These are phyloP conservation scores for Volucella bombylans DNA, from an alignment of 2,888 invertebrate species.

Conservation along the genomic window DNA sequence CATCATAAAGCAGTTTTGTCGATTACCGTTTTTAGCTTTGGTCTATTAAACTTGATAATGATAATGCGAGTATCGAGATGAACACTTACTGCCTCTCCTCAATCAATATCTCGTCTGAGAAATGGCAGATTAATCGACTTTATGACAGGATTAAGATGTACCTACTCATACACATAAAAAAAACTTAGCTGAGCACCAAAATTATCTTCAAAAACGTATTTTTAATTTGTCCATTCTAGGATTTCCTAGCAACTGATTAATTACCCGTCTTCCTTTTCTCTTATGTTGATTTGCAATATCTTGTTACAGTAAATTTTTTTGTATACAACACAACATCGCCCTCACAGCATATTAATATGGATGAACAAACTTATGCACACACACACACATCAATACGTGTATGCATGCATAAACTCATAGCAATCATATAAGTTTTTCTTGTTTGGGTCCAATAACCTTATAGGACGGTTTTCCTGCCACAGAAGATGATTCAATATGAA, in stretches of 20 bases:
- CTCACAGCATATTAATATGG: background rate
- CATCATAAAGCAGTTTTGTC: slow-evolving; percentile 40
- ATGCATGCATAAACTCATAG: slow-evolving; percentile 16
- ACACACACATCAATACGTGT: background rate
- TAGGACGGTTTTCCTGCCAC: slow-evolving; percentile 19
- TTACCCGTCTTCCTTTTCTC: slow-evolving; percentile 4
- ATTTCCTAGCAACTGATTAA: slow-evolving; percentile 37
- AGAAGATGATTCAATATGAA: slow-evolving; percentile 61
- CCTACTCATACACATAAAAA: background rate
- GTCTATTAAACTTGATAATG: slow-evolving; percentile 66
- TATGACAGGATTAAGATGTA: slow-evolving; percentile 52
- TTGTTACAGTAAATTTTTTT: slow-evolving; percentile 12
- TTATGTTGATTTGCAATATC: slow-evolving; percentile 32
- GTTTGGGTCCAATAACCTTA: slow-evolving; percentile 56
- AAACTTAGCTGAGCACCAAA: background rate
- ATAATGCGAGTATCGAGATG: slow-evolving; percentile 38
- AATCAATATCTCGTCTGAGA: slow-evolving; percentile 57
- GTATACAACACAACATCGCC: background rate
- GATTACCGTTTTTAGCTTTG: slow-evolving; percentile 57
- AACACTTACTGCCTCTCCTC: slow-evolving; percentile 8
- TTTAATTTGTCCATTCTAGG: slow-evolving; percentile 37
- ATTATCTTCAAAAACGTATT: background rate
- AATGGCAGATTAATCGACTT: slow-evolving; percentile 39
- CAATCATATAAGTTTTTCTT: slow-evolving; percentile 67
- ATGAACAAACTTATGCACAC: slow-evolving; percentile 44